Percentiles rank a stretch among this genome's conserved stretches.
phyloP scores from a whole-genome alignment of 2,797 vertebrate genomes.

The Hylomyscus alleni region DNA sequence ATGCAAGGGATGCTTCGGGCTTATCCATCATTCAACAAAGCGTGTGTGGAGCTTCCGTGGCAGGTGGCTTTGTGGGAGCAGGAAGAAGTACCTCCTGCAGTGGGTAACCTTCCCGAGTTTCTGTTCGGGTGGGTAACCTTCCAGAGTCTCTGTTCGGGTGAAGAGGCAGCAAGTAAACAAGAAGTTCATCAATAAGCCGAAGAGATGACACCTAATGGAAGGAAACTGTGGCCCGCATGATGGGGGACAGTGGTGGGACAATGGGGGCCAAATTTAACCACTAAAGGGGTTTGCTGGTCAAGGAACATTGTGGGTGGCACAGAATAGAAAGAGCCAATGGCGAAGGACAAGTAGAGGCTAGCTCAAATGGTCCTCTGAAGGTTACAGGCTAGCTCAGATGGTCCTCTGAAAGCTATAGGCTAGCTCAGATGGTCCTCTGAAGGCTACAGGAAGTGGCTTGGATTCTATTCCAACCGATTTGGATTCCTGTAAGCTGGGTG shows the following conservation, averaged over 20 bases:
- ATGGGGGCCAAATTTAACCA: background rate
- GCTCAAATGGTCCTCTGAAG: fast-evolving
- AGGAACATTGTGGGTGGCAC: fast-evolving
- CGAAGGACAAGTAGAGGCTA: too few relatives aligned
- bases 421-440: fast-evolving
- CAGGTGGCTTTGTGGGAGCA: background rate
- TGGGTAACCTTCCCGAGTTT: background rate
- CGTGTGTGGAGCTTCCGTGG: background rate
- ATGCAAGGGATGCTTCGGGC: background rate
- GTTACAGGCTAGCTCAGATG: background rate
- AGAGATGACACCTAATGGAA: background rate
- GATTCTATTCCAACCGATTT: background rate
- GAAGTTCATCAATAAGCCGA: background rate
- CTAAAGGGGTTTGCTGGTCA: background rate
- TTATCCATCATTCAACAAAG: background rate
- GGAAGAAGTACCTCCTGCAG: background rate
- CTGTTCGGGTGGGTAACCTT: background rate
- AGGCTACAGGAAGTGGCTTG: background rate
- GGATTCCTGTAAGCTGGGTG: background rate
- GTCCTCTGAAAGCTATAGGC: too few relatives aligned
- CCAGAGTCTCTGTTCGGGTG: background rate
- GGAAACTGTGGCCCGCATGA: background rate
- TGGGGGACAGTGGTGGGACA: background rate
- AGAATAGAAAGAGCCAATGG: background rate
- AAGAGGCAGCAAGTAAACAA: background rate